phyloP scores from a whole-genome alignment of 2,797 vertebrate species.

The Mareca penelope region DNA sequence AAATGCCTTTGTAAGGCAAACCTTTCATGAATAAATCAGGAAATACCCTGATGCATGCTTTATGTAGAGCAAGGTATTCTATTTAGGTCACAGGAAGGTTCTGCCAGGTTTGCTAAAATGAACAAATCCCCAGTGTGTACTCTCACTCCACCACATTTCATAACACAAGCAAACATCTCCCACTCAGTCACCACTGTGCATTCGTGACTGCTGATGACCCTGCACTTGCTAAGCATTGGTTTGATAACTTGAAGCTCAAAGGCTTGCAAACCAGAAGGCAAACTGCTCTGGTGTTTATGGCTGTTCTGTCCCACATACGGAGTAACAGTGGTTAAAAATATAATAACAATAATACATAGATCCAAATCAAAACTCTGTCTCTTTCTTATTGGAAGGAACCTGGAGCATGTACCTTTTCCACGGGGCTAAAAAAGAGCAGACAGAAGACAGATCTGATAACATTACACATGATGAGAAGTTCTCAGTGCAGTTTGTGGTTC shows the following conservation, averaged over 20 bases:
- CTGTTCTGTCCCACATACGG: background rate
- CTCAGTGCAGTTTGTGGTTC: background rate
- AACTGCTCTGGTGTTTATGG: background rate
- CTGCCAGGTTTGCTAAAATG: slow-evolving; percentile 83
- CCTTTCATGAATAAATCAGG: slow-evolving; percentile 86
- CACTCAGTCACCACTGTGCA: slow-evolving; percentile 13
- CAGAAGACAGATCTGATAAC: slow-evolving; percentile 4
- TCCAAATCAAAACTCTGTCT: background rate
- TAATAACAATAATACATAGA: too few species aligned
- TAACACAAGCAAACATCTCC: slow-evolving; percentile 76
- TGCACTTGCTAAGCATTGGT: slow-evolving; percentile 49
- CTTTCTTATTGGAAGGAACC: background rate
- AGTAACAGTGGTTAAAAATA: background rate
- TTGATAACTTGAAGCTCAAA: slow-evolving; percentile 46
- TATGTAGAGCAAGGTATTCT: slow-evolving; percentile 84
- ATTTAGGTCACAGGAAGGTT: slow-evolving; percentile 84
- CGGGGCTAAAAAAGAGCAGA: background rate
- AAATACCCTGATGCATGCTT: slow-evolving; percentile 84
- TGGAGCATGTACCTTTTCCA: slow-evolving; percentile 15
- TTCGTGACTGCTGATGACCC: slow-evolving; percentile 66
- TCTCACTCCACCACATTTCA: slow-evolving; percentile 73
- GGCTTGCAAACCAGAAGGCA: slow-evolving; percentile 42
- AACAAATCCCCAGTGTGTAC: slow-evolving; percentile 78
- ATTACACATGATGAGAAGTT: background rate
- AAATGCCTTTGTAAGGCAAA: slow-evolving; percentile 84